These are phyloP conservation scores for Zapornia atra DNA, from an alignment of 2,113 vertebrate species.

Conservation along the genomic window DNA sequence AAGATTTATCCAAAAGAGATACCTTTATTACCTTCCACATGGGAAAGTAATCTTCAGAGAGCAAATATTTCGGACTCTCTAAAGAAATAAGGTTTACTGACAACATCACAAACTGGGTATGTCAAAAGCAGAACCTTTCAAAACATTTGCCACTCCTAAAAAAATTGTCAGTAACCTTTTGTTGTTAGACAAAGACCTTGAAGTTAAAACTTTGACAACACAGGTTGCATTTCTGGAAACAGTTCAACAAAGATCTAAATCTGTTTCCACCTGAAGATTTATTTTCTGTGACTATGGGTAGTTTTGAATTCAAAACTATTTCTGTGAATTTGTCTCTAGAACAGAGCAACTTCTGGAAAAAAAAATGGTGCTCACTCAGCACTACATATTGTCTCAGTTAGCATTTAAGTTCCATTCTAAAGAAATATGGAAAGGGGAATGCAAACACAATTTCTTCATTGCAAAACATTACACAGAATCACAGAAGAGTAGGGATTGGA, in stretches of 20 bases:
- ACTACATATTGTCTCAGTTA: neutral
- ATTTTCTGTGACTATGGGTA: neutral
- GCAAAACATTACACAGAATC: neutral
- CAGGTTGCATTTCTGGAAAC: neutral
- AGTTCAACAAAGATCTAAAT: neutral
- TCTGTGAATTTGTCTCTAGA: neutral
- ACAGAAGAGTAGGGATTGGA: too few relatives aligned
- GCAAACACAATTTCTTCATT: neutral
- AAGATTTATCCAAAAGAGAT: neutral
- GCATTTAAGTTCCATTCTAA: neutral
- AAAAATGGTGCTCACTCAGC: neutral
- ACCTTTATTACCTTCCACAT: neutral
- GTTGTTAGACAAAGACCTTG: neutral
- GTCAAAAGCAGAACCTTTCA: neutral
- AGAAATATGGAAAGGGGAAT: neutral
- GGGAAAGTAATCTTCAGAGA: neutral
- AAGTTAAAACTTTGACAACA: neutral
- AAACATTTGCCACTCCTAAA: neutral
- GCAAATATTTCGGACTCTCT: neutral
- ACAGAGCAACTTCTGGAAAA: neutral
- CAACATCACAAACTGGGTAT: neutral
- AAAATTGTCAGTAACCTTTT: neutral
- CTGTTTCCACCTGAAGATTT: neutral
- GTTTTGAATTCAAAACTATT: neutral
- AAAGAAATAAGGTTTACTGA: neutral